Percentiles rank a stretch among this genome's conserved stretches.
These are phyloP conservation scores for Sarcoramphus papa DNA, from an alignment of 2,797 vertebrate species.

Conservation along the genomic window DNA sequence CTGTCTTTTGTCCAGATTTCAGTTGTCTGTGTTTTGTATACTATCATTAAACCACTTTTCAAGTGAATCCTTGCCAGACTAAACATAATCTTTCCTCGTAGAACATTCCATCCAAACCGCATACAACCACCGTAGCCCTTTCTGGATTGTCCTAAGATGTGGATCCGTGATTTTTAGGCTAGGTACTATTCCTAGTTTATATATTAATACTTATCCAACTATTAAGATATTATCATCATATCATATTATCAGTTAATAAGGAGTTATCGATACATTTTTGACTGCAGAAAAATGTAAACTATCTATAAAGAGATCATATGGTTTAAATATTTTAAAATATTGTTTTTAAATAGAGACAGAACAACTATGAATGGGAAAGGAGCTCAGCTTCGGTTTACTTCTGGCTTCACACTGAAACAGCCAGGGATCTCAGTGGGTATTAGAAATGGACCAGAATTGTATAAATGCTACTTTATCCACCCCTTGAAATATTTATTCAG, in stretches of 20 bases:
- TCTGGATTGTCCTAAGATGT: constrained; percentile 10
- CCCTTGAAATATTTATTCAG: constrained; percentile 58
- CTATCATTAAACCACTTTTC: constrained; percentile 52
- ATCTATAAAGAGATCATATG: neutral
- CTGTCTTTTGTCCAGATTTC: constrained; percentile 63
- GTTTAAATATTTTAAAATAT: constrained; percentile 35
- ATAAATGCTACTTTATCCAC: constrained; percentile 61
- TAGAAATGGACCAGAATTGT: constrained; percentile 57
- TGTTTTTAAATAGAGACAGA: constrained; percentile 7
- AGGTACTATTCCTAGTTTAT: constrained; percentile 1
- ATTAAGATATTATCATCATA: neutral
- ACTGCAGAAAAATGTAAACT: constrained; percentile 24
- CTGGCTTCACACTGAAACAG: constrained; percentile 53
- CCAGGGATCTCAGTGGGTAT: constrained; percentile 44
- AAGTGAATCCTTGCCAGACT: constrained; percentile 64
- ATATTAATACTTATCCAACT: neutral
- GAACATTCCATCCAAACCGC: constrained; percentile 44
- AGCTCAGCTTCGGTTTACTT: constrained; percentile 22
- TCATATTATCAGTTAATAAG: constrained; percentile 8
- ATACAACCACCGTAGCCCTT: constrained; percentile 14
- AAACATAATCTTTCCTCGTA: constrained; percentile 38
- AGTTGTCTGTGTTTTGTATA: constrained; percentile 63
- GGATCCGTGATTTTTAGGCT: neutral
- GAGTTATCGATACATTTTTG: neutral
- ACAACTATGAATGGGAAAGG: constrained; percentile 2